phyloP scores from a whole-genome alignment of 2,113 vertebrate species.

The Oreotragus oreotragus region DNA sequence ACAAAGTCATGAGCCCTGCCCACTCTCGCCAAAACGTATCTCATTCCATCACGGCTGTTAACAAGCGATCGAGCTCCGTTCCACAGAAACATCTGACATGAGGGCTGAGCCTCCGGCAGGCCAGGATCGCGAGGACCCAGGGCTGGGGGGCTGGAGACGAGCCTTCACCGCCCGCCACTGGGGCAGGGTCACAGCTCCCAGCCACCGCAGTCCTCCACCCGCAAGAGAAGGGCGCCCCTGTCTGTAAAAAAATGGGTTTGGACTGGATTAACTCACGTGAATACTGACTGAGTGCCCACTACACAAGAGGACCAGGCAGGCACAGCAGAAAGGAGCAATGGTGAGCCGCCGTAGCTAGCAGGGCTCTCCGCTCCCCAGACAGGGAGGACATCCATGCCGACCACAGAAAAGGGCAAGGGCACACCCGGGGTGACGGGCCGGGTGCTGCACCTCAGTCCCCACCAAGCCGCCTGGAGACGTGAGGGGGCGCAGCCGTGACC shows the following conservation, averaged over 20 bases:
- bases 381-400: too few relatives aligned
- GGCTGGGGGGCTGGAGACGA: neutral
- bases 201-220: neutral
- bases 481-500: too few relatives aligned
- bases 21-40: neutral
- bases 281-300: neutral
- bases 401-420: neutral
- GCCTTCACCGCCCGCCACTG: rapidly evolving
- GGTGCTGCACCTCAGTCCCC: neutral
- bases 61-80: neutral
- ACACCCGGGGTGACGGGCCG: rapidly evolving
- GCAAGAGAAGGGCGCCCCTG: neutral
- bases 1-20: neutral
- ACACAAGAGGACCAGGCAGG: neutral
- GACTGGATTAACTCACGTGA: neutral
- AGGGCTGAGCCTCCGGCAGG: neutral
- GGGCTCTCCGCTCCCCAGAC: neutral
- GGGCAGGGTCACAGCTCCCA: too few relatives aligned
- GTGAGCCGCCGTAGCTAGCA: neutral
- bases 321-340: neutral
- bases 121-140: rapidly evolving
- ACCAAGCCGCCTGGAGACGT: neutral
- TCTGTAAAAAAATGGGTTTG: neutral
- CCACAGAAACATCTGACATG: rapidly evolving
- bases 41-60: neutral